These are phyloP conservation scores for Dipodomys stephensi DNA, from an alignment of 2,113 vertebrate species.

Conservation along the genomic window DNA sequence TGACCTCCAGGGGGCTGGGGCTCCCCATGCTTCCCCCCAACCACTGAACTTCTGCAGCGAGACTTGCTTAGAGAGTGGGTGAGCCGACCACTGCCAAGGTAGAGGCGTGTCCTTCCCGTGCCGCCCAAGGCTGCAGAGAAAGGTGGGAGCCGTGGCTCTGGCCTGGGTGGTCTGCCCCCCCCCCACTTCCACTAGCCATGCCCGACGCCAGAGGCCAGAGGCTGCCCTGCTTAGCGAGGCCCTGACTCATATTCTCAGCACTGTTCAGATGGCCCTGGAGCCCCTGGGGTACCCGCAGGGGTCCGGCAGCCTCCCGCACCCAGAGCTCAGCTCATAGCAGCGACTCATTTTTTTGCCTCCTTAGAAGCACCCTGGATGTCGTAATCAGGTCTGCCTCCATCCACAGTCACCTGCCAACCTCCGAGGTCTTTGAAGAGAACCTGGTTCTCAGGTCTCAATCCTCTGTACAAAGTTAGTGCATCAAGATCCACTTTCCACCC, in stretches of 20 bases:
- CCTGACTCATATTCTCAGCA: no score
- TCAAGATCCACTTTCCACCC: not conserved
- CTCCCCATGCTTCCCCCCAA: not conserved
- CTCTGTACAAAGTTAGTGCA: rapidly evolving
- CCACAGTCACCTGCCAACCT: not conserved
- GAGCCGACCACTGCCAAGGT: rapidly evolving
- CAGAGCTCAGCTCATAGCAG: not conserved
- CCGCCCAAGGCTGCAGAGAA: not conserved
- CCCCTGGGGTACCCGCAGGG: not conserved
- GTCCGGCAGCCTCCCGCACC: not conserved
- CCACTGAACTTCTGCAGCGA: not conserved
- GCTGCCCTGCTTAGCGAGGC: no score
- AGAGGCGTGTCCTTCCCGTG: rapidly evolving
- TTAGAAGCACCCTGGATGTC: no score
- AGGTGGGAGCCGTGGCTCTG: not conserved
- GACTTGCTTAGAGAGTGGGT: not conserved
- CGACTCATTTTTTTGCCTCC: not conserved
- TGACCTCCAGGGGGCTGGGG: not conserved
- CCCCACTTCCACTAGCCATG: not conserved
- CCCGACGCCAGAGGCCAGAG: no score
- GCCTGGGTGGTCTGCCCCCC: no score
- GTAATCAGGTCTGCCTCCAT: rapidly evolving
- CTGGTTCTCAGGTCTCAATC: not conserved
- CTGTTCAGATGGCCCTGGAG: no score
- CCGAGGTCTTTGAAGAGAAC: not conserved